Evolutionary conservation across 2,888 invertebrate species (phyloP).

Genomic region (Candidula unifasciata): DNA sequence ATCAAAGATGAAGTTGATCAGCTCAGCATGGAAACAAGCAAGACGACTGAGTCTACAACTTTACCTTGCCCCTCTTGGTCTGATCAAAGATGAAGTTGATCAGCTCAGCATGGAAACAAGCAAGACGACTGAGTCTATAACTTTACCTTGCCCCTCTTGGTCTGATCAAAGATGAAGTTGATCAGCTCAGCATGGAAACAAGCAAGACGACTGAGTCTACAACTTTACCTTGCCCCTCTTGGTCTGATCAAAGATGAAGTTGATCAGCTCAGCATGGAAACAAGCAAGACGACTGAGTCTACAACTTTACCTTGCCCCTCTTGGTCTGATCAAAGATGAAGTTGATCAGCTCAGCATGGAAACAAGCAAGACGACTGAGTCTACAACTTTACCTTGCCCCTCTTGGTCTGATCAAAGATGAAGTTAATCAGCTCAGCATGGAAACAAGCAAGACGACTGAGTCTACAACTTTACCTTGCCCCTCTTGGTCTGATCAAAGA

Average conservation of each 20-base stretch:
- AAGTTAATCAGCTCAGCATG: constrained; percentile 83
- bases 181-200: constrained; percentile 85
- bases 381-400: constrained; percentile 44
- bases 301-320: constrained; percentile 40
- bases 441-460: constrained; percentile 74
- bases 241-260: constrained; percentile 78
- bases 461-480: constrained; percentile 27
- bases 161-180: constrained; percentile 78
- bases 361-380: too few relatives aligned
- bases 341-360: constrained; percentile 83
- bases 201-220: too few relatives aligned
- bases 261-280: constrained; percentile 84
- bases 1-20: constrained; percentile 80
- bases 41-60: too few relatives aligned
- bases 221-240: constrained; percentile 36
- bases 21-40: constrained; percentile 85
- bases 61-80: constrained; percentile 31
- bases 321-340: constrained; percentile 77
- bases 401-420: constrained; percentile 70
- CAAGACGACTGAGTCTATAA: too few relatives aligned
- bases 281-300: too few relatives aligned
- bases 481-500: constrained; percentile 66
- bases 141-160: constrained; percentile 32
- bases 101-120: constrained; percentile 85
- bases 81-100: constrained; percentile 79